A percentile compares a stretch with the other conserved stretches of the same genome.
phyloP scores from a whole-genome alignment of 2,888 invertebrate genomes.

The Crioceris asparagi region DNA sequence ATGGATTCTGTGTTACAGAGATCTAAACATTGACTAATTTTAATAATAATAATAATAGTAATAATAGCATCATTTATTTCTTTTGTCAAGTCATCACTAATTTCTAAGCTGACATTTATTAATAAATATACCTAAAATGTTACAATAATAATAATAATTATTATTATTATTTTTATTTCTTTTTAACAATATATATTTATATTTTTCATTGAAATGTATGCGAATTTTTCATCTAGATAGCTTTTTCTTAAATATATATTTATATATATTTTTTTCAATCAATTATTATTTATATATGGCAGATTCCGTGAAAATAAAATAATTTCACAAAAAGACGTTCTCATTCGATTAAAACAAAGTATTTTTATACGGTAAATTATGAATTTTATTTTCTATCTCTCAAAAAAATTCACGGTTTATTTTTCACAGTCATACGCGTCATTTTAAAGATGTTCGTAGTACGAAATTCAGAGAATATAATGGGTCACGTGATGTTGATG shows the following conservation, averaged over 20 bases:
- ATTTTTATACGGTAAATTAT: too few species aligned
- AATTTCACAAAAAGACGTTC: too few species aligned
- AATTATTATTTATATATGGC: slow-evolving; percentile 19
- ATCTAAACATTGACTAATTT: slow-evolving; percentile 29
- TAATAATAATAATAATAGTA: slow-evolving; percentile 25
- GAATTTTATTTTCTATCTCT: too few species aligned
- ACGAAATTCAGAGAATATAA: too few species aligned
- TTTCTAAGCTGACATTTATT: slow-evolving; percentile 36
- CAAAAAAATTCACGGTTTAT: too few species aligned
- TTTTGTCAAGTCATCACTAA: slow-evolving; percentile 18
- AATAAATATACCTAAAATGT: slow-evolving; percentile 38
- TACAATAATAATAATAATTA: too few species aligned
- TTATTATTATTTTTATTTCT: slow-evolving; percentile 11
- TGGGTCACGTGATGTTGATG: too few species aligned
- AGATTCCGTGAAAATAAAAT: slow-evolving; percentile 14
- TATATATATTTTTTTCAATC: too few species aligned
- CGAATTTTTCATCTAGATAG: slow-evolving; percentile 22
- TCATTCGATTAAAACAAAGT: too few species aligned
- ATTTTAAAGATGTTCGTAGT: too few species aligned
- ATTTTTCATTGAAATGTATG: slow-evolving; percentile 34
- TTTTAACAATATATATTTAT: slow-evolving; percentile 35
- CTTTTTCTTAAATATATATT: slow-evolving; percentile 10
- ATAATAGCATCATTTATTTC: slow-evolving; percentile 22
- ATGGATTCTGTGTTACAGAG: slow-evolving; percentile 31
- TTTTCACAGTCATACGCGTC: too few species aligned